Conservation (phyloP, 2,113 vertebrate species). For the Corythornis cristatus region DNA sequence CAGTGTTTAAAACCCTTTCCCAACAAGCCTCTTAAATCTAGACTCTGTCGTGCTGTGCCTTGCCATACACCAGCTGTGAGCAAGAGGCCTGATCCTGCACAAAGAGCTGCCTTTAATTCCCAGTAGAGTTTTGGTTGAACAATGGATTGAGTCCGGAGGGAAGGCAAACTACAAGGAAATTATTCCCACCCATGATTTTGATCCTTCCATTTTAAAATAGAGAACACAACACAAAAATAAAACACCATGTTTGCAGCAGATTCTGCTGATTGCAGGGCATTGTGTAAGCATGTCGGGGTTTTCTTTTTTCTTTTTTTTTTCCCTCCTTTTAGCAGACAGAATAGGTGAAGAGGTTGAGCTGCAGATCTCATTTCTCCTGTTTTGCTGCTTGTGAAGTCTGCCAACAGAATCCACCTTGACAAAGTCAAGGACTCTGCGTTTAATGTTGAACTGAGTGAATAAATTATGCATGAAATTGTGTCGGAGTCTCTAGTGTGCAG, state of each 20-base stretch:
- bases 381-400: slow-evolving; percentile 84
- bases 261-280: slow-evolving; percentile 21
- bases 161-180: slow-evolving; percentile 33
- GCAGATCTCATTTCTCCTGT: slow-evolving; percentile 82
- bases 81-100: background rate
- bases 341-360: slow-evolving; percentile 80
- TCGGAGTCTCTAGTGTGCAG: slow-evolving; percentile 85
- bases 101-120: slow-evolving; percentile 11
- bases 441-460: slow-evolving; percentile 86
- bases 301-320: slow-evolving; percentile 45
- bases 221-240: background rate
- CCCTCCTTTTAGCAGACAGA: slow-evolving; percentile 72
- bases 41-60: background rate
- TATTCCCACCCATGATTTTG: slow-evolving; percentile 9
- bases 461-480: slow-evolving; percentile 92
- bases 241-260: background rate
- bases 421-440: slow-evolving; percentile 88
- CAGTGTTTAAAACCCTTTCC: background rate
- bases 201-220: slow-evolving; percentile 7
- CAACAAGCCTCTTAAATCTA: background rate
- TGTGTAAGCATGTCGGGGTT: background rate
- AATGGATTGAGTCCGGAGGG: background rate
- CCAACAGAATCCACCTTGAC: slow-evolving; percentile 88
- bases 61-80: background rate
- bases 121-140: background rate